Conservation (phyloP, 2,797 vertebrate species). For the Zalophus californianus region DNA sequence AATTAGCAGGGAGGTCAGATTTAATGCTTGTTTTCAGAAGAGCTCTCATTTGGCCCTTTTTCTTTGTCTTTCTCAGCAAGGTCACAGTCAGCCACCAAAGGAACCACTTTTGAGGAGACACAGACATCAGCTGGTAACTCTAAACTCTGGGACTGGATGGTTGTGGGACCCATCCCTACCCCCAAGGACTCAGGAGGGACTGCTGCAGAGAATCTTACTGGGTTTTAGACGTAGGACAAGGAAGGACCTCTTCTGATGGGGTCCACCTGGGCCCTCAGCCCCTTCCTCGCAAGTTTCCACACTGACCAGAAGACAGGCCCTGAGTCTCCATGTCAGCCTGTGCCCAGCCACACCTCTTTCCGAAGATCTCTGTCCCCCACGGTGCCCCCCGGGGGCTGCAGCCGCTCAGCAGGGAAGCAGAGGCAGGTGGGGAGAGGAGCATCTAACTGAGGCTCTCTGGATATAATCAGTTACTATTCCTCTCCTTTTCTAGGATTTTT, state of each 20-base stretch:
- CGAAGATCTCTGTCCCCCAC: neutral
- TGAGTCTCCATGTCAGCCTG: neutral
- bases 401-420: neutral
- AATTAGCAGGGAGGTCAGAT: neutral
- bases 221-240: neutral
- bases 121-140: neutral
- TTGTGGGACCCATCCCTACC: neutral
- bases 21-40: neutral
- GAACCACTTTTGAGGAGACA: rapidly evolving
- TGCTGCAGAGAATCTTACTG: neutral
- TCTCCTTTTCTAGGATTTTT: neutral
- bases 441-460: neutral
- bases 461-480: neutral
- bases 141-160: neutral
- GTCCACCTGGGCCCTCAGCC: neutral
- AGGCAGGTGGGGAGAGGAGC: too few relatives aligned
- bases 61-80: neutral
- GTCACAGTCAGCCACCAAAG: rapidly evolving
- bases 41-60: neutral
- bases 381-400: neutral
- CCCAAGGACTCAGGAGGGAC: neutral
- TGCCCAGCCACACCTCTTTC: neutral
- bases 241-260: neutral
- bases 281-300: neutral
- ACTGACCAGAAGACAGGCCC: neutral